Evolutionary conservation across 2,888 invertebrate species (phyloP), one percentile per base, ranked within the genome.

Genomic region (Caenorhabditis sp.): DNA sequence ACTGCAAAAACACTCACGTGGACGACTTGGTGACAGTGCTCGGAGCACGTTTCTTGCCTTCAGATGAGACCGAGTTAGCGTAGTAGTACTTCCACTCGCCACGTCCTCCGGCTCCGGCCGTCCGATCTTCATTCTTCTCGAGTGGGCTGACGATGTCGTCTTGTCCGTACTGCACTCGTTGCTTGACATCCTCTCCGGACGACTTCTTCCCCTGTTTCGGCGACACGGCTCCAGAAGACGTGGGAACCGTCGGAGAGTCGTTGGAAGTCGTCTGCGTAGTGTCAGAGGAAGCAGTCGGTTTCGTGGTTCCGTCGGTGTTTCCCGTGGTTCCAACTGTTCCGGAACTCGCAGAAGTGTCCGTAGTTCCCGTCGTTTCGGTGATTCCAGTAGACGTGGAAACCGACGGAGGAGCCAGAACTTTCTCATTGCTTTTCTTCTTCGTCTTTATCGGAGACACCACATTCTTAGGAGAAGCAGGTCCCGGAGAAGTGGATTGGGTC

Each of bases 11-110:
- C 43, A 68, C 68, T 68, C 26, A 68, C 68, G 32, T 8, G 0
- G 68, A 59, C 0, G 68, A 58, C 30, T 56, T 58, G n/a, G 68
- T 68, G 13, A 32, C 37, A 6, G 30, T 68, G 43, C 22, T 59
- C 43, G 32, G 30, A 5, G 26, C 41, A 20, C 24, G n/a, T 37
- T 8, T 59, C 24, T 15, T 39, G 15, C 27, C 15, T 35, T 55
- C 37, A n/a, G 30, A 20, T 30, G 13, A 41, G 39, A 13, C 26
- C 26, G 8, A 13, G 13, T 52, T 27, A 7, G 32, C 24, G 58
- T 50, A 32, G 24, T 52, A 68, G 22, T 59, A 68, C 41, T 68
- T 68, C 68, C 68, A 68, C 32, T 68, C 68, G 17, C 17, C n/a
- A 2, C 45, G 41, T 15, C 68, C 68, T 3, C 68, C 68, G 11